Evolutionary conservation across 1,140 invertebrate species (phyloP).

Genomic region (Psix sp.): DNA sequence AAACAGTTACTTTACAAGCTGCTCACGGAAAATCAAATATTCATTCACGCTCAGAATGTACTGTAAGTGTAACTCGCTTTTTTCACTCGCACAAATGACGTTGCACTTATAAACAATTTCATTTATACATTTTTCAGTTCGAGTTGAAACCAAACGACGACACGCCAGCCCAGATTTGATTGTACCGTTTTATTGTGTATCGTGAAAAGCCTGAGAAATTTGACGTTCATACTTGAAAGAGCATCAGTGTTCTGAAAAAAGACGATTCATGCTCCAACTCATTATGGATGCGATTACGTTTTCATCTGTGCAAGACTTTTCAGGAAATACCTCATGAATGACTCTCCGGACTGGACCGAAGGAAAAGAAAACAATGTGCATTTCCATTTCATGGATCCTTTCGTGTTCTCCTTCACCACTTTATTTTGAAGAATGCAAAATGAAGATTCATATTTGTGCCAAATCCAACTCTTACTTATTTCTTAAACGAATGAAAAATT

Average conservation of each 20-base stretch:
- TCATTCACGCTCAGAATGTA: too few relatives aligned
- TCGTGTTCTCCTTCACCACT: constrained; percentile 5
- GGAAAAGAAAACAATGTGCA: constrained; percentile 15
- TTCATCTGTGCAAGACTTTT: constrained; percentile 12
- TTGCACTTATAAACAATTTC: too few relatives aligned
- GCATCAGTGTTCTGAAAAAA: constrained; percentile 15
- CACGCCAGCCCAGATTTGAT: constrained; percentile 21
- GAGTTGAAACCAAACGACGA: not conserved
- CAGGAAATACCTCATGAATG: not conserved
- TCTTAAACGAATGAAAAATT: not conserved
- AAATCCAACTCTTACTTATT: constrained; percentile 24
- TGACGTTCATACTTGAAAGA: constrained; percentile 20
- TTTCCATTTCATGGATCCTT: not conserved
- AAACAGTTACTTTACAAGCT: too few relatives aligned
- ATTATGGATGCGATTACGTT: constrained; percentile 17
- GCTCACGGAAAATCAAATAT: too few relatives aligned
- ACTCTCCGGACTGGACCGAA: constrained; percentile 1
- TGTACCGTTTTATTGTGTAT: constrained; percentile 15
- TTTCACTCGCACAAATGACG: not conserved
- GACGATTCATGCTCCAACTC: constrained; percentile 20
- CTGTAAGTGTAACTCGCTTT: too few relatives aligned
- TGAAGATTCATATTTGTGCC: constrained; percentile 10
- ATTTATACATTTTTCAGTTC: too few relatives aligned
- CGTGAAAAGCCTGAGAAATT: constrained; percentile 28
- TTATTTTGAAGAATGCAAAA: not conserved